Percentiles rank a stretch among this genome's conserved stretches.
Conservation (phyloP, 2,888 invertebrate genomes). For the Caprella mutica region DNA sequence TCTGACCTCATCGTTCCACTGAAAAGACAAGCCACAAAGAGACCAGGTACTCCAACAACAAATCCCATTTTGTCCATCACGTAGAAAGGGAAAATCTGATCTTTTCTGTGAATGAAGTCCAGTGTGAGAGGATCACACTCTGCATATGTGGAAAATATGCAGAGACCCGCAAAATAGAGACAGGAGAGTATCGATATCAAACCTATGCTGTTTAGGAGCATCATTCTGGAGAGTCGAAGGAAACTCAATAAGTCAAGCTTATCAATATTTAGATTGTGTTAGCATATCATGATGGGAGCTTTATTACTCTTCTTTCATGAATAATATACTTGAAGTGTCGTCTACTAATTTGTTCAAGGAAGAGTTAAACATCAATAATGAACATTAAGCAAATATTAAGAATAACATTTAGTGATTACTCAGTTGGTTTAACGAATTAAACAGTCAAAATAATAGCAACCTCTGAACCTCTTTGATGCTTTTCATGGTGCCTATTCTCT, state of each 20-base stretch:
- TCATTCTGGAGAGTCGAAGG: neutral
- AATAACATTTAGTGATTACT: no score
- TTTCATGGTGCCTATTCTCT: neutral
- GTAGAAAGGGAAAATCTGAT: conserved; percentile 42
- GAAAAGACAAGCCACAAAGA: conserved; percentile 82
- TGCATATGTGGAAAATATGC: conserved; percentile 69
- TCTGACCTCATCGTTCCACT: conserved; percentile 68
- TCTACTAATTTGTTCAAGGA: no score
- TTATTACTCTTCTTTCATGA: no score
- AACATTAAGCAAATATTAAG: no score
- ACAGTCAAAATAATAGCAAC: neutral
- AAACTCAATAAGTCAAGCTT: no score
- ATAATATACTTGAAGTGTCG: no score
- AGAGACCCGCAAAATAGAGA: conserved; percentile 53
- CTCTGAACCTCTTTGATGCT: neutral
- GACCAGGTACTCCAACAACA: conserved; percentile 30
- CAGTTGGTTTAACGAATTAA: no score
- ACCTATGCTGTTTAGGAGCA: conserved; percentile 1
- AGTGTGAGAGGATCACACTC: conserved; percentile 68
- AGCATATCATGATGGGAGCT: no score
- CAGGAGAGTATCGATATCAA: neutral
- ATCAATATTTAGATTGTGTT: no score
- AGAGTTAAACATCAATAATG: no score
- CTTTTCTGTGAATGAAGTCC: neutral
- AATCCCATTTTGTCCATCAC: conserved; percentile 25